phyloP scores from a whole-genome alignment of 2,797 vertebrate genomes.

The Hozukius guyotensis region DNA sequence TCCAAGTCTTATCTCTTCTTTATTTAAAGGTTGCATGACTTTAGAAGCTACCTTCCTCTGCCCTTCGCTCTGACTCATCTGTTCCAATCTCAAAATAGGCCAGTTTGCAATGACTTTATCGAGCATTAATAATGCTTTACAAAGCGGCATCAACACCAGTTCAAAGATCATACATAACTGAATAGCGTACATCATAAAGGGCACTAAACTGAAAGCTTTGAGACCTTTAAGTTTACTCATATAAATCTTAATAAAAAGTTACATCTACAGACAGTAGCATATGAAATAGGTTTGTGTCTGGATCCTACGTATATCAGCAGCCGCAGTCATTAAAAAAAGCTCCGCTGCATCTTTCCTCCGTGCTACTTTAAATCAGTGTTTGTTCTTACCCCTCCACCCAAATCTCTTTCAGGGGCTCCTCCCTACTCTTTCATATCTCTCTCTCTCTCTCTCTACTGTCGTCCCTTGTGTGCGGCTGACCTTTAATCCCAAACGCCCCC shows the following conservation, averaged over 20 bases:
- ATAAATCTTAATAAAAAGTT: conserved; percentile 20
- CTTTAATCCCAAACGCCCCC: conserved; percentile 53
- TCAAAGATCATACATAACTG: neutral
- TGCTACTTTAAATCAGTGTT: conserved; percentile 43
- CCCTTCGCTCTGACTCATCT: conserved; percentile 42
- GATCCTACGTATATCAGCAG: conserved; percentile 12
- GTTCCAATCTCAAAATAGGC: conserved; percentile 36
- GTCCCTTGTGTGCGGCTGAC: conserved; percentile 58
- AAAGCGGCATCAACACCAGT: neutral
- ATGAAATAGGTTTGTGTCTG: conserved; percentile 9
- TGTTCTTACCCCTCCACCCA: conserved; percentile 31
- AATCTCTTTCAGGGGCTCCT: conserved; percentile 35
- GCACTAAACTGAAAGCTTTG: neutral
- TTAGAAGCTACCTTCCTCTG: conserved; percentile 33
- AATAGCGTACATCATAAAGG: neutral
- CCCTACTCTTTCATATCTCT: conserved; percentile 11
- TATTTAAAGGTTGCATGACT: conserved; percentile 58
- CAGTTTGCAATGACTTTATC: conserved; percentile 56
- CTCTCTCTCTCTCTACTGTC: conserved; percentile 18
- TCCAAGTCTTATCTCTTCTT: conserved; percentile 50
- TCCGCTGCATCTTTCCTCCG: conserved; percentile 69
- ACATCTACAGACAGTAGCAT: neutral
- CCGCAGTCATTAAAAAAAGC: conserved; percentile 22
- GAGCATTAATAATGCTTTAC: conserved; percentile 24
- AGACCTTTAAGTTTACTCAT: conserved; percentile 9